Conservation (phyloP, 2,797 vertebrate genomes). For the Pseudochirops cupreus region DNA sequence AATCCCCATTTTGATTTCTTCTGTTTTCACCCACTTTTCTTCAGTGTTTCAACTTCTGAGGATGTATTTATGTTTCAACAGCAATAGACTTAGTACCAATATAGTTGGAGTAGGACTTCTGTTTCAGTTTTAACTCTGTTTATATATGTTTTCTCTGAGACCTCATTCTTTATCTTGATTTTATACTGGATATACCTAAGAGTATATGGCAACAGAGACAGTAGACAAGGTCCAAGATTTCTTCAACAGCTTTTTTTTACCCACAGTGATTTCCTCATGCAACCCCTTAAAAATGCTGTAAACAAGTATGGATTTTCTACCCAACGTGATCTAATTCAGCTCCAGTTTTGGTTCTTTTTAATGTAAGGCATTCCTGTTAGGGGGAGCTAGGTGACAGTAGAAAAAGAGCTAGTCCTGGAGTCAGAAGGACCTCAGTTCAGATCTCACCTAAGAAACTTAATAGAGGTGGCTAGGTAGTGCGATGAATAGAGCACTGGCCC, state of each 20-base stretch:
- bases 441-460: neutral
- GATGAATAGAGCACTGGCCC: too few species aligned
- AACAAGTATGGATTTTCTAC: conserved; percentile 40
- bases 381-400: neutral
- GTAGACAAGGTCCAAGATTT: neutral
- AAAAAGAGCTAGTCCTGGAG: neutral
- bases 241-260: neutral
- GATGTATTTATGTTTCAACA: neutral
- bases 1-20: conserved; percentile 12
- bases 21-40: neutral
- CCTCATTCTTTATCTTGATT: neutral
- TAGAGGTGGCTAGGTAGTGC: too few species aligned
- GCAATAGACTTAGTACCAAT: neutral
- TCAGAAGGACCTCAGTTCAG: neutral
- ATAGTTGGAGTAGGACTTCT: neutral
- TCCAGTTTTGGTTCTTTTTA: neutral
- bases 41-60: neutral
- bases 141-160: conserved; percentile 36
- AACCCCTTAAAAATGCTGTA: conserved; percentile 20
- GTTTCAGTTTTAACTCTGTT: conserved; percentile 12
- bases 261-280: neutral
- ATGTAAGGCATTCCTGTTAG: neutral
- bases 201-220: conserved; percentile 40
- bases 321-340: neutral
- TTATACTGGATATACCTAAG: conserved; percentile 28